These are phyloP conservation scores for Erannis defoliaria DNA, from an alignment of 2,888 invertebrate species.

Conservation along the genomic window DNA sequence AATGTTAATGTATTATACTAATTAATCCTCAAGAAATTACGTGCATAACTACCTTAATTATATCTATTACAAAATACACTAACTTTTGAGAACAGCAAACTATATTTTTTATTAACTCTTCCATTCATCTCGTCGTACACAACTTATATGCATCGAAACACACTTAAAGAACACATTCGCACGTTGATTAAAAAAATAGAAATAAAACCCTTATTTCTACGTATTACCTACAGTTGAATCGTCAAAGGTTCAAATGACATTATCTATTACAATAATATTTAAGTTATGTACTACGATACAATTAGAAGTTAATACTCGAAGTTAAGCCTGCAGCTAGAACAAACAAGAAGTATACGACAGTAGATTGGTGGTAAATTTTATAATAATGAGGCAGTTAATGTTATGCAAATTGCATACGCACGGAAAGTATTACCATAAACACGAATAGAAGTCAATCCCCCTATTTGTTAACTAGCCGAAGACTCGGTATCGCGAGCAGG, in stretches of 20 bases:
- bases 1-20: background rate
- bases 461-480: slow-evolving; percentile 46
- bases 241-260: slow-evolving; percentile 9
- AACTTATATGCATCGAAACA: background rate
- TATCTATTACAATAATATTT: slow-evolving; percentile 22
- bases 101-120: background rate
- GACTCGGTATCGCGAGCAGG: slow-evolving; percentile 34
- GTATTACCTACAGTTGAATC: background rate
- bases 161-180: background rate
- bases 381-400: slow-evolving; percentile 1
- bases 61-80: background rate
- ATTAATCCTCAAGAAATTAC: background rate
- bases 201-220: background rate
- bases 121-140: background rate
- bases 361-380: background rate
- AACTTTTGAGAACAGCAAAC: background rate
- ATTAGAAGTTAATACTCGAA: slow-evolving; percentile 2
- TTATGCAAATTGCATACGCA: background rate
- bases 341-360: slow-evolving; percentile 28
- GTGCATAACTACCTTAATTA: background rate
- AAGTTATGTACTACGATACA: slow-evolving; percentile 10
- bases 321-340: slow-evolving; percentile 41
- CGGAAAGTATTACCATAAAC: slow-evolving; percentile 7
- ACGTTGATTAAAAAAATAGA: background rate
- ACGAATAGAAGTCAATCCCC: slow-evolving; percentile 19